phyloP scores from a whole-genome alignment of 1,140 invertebrate genomes.

The Drosophila micromelanica region DNA sequence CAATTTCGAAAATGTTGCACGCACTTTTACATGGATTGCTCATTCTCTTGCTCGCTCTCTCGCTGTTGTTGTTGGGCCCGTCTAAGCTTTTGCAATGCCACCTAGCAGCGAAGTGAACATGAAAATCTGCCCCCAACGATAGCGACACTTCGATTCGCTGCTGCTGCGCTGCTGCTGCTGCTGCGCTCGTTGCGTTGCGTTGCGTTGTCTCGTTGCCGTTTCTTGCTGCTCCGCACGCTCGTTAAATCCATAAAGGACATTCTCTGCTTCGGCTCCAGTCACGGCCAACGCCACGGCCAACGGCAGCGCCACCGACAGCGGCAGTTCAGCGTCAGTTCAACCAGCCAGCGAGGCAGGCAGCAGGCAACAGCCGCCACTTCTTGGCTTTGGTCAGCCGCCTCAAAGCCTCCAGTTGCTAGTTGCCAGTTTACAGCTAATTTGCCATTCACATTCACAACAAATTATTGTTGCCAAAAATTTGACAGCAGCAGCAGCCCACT shows the following conservation, averaged over 20 bases:
- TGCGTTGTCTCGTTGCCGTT: conserved; percentile 31
- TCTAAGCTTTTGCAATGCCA: conserved; percentile 50
- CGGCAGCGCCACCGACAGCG: conserved; percentile 21
- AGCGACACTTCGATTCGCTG: conserved; percentile 56
- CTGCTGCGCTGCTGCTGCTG: conserved; percentile 47
- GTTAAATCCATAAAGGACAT: conserved; percentile 73
- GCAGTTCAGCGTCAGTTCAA: conserved; percentile 29
- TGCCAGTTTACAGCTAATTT: conserved; percentile 57
- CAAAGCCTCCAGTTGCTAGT: conserved; percentile 37
- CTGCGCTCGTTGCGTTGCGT: conserved; percentile 27
- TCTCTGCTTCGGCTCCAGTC: conserved; percentile 55
- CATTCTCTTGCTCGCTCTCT: conserved; percentile 20
- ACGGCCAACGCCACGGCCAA: conserved; percentile 42
- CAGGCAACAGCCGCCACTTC: conserved; percentile 46
- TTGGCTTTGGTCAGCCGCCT: conserved; percentile 36
- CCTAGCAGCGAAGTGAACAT: background rate
- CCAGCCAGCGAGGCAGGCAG: conserved; percentile 49
- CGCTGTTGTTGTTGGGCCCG: conserved; percentile 24
- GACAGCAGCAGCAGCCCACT: conserved; percentile 29
- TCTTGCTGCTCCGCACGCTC: conserved; percentile 42
- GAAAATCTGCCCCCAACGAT: conserved; percentile 20
- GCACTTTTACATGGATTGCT: conserved; percentile 14
- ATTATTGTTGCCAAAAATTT: conserved; percentile 50
- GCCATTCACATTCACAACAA: conserved; percentile 54
- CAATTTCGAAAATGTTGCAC: conserved; percentile 51